Evolutionary conservation across 2,888 invertebrate species (phyloP), one percentile per base, ranked within the genome.

Genomic region (Parnassius orleans): DNA sequence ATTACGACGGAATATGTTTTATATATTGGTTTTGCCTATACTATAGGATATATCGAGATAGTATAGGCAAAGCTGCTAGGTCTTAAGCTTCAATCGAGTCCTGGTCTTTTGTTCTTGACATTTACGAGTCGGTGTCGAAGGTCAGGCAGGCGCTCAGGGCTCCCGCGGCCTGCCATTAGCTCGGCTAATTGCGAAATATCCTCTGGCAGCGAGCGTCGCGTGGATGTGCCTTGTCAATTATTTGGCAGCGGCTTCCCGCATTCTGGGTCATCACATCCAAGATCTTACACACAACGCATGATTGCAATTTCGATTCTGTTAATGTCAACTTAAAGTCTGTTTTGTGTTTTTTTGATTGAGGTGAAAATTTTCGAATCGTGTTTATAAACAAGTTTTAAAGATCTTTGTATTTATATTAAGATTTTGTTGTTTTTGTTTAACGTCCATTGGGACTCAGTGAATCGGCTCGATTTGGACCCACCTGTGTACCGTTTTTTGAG

Each of bases 151-250:
- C 54, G 41, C 57, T 33, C 24, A 10, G 42, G 51, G 61, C 57
- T 12, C 54, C 48, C 53, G 48, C 53, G 53, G 62, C 57, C 54
- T 46, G 64, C 61, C 53, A 63, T 63, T 86, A 86, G 84, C 80
- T 76, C 72, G 79, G 80, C 60, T 80, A 80, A 85, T 90, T 90
- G 84, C 87, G 88, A 87, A 87, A 90, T 81, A 76, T 77, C 78
- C 77, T 76, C 84, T 88, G 90, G 87, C 89, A 84, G 72, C 75
- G 65, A 68, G 70, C 72, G 69, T 70, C 74, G 72, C 69, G 68
- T 67, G 83, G 86, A 81, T 87, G 87, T 87, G 87, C 83, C 83
- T 81, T 83, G 87, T 84, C 87, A 84, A 87, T 87, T 86, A 88
- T 87, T 91, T 90, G 90, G 90, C 90, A 90, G 79, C 83, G 74